Base-by-base conservation (phyloP, 2,113 vertebrate genomes). In the Hyla sarda region DNA sequence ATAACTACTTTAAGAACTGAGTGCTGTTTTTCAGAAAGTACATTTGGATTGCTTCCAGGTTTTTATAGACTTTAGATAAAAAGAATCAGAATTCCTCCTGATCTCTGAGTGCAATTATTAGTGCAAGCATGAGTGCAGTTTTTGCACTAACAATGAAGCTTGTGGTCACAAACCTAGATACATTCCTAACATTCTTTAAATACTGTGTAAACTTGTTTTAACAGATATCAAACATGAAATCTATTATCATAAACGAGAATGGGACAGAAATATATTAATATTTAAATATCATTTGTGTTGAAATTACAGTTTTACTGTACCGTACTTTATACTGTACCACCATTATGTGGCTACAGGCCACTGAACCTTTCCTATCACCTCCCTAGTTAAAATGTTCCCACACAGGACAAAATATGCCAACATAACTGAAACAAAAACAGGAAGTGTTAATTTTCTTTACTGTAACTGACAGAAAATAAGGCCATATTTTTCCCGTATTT, bases 201-300 rank as follows among this genome's bases (percentile, higher is more conserved):
- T 85, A 58, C 60, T 65, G 32, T 45, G 52, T 41, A 41, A 79
- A 71, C 84, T 41, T 85, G 84, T 85, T 85, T 78, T 69, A 85
- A 85, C 83, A 85, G 50, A 85, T 78, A 88, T 60, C 78, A 48
- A 88, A 89, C 37, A n/a, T 73, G 25, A 37, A 45, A 73, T 28
- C 30, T 78, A 37, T 79, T 58, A 56, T 32, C 11, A 60, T 16
- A 37, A 60, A 37, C 52, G 1, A 60, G 23, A 19, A 58, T 48
- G 3, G n/a, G n/a, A 28, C 62, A 30, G 16, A 17, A 12, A 67
- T 8, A 14, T 72, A 19, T 4, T 28, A 32, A 67, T 67, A 30
- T 67, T 13, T n/a, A n/a, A n/a, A n/a, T n/a, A 67, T 67, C 62
- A 67, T 8, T 25, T 0, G 32, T 13, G 28, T 67, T 1, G 25